Evolutionary conservation across 2,113 vertebrate genomes (phyloP), one percentile per base, ranked within the genome.

Genomic region (Burhinus bistriatus): DNA sequence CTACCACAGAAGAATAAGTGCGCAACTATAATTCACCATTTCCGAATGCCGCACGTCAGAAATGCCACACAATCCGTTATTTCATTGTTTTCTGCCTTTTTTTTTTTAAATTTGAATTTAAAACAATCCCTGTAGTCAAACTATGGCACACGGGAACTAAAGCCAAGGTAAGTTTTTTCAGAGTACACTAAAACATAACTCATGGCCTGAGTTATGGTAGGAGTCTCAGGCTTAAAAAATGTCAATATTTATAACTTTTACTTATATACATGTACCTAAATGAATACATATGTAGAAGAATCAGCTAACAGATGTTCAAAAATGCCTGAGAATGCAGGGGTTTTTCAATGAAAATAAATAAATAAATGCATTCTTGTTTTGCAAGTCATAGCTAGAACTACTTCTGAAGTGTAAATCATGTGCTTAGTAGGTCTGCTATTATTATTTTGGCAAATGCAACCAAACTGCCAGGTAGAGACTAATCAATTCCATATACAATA

Each of bases 201-300:
- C 61, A 52, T 8, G 29, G 72, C 22, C 58, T 49, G 52, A 94
- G 64, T 16, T 73, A 58, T 38, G 59, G 36, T 73, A 77, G 59
- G 52, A 77, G 77, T 40, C 59, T 84, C 51, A 68, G 73, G 58
- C 69, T 87, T 65, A 12, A 57, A 80, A 90, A 96, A 93, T 69
- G 82, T 92, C 93, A 96, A 78, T 94, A 94, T 97, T 95, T 96
- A 32, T 72, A 92, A 81, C 40, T 94, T 81, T 65, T 86, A 51
- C 93, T 93, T 94, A 69, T 49, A 51, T 76, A 78, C 65, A 75
- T 9, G 8, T 23, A 90, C 69, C 87, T 96, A 83, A 96, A 87
- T 17, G 57, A 90, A 96, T 64, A 81, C 94, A 96, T 59, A 83
- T 81, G 95, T 86, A 88, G 65, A 75, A 61, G 19, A 70, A 65